These are phyloP conservation scores for Acronicta psi DNA, from an alignment of 2,888 invertebrate genomes.

Conservation along the genomic window DNA sequence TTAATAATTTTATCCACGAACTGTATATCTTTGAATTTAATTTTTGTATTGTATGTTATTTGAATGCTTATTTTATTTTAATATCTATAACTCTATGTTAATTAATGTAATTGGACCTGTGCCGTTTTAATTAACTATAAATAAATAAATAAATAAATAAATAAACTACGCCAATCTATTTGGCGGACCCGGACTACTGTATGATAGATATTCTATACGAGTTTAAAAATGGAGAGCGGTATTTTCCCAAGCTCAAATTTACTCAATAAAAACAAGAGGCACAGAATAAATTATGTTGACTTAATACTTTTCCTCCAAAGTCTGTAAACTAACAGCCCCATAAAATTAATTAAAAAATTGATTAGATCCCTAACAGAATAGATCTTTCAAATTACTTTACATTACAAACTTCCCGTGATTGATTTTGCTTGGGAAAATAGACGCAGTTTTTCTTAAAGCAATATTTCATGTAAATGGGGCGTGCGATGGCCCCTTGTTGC, in stretches of 20 bases:
- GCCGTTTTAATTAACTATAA: no score
- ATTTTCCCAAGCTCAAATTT: slow-evolving; percentile 6
- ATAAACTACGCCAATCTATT: no score
- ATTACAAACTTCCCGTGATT: slow-evolving; percentile 38
- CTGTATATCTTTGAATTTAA: no score
- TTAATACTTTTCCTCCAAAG: slow-evolving; percentile 4
- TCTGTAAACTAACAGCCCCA: slow-evolving; percentile 39
- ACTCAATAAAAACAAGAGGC: slow-evolving; percentile 19
- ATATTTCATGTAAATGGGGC: slow-evolving; percentile 45
- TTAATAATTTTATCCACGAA: no score
- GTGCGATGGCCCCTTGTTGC: slow-evolving; percentile 34
- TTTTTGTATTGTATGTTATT: no score
- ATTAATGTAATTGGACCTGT: no score
- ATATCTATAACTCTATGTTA: no score
- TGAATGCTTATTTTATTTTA: no score
- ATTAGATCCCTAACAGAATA: slow-evolving; percentile 27
- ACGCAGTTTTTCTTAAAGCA: slow-evolving; percentile 24
- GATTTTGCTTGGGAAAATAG: slow-evolving; percentile 37
- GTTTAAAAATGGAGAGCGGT: no score
- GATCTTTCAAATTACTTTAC: slow-evolving; percentile 28
- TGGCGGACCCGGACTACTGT: no score
- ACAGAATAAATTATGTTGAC: slow-evolving; percentile 16
- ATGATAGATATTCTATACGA: no score
- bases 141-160: no score
- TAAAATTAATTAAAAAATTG: slow-evolving; percentile 46